A percentile compares a stretch with the other conserved stretches of the same genome.
phyloP scores from a whole-genome alignment of 2,113 vertebrate genomes.

The Scomber colias region DNA sequence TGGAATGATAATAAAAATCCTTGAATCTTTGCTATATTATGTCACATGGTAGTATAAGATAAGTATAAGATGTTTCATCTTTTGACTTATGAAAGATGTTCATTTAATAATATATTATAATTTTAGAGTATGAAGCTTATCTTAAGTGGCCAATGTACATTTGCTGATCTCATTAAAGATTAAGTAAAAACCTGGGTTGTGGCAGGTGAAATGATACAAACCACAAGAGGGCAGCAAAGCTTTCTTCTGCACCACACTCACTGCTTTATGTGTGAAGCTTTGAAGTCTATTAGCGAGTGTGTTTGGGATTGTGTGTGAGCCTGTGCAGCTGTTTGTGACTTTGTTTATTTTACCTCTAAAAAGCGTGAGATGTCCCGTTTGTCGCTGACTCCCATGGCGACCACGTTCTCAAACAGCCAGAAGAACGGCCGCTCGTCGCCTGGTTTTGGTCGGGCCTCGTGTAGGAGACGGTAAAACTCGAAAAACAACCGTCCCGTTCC shows the following conservation, averaged over 20 bases:
- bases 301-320: neutral
- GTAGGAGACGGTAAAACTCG: conserved; percentile 98
- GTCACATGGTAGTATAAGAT: too few species aligned
- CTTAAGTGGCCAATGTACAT: too few species aligned
- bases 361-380: conserved; percentile 99
- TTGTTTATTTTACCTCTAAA: conserved; percentile 88
- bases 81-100: too few species aligned
- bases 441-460: conserved; percentile 95
- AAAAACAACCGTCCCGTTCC: conserved; percentile 98
- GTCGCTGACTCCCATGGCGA: conserved; percentile 99
- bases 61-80: too few species aligned
- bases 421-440: conserved; percentile 97
- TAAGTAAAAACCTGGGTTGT: too few species aligned
- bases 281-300: neutral
- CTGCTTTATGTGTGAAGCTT: too few species aligned
- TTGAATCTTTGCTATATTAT: too few species aligned
- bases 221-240: neutral
- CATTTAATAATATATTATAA: too few species aligned
- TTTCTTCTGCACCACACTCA: too few species aligned
- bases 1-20: too few species aligned
- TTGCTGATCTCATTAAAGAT: too few species aligned
- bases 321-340: neutral
- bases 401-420: conserved; percentile 99
- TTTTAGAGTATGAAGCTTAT: too few species aligned
- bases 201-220: neutral